Conservation (phyloP, 1,140 invertebrate species). For the Bombus balteatus region DNA sequence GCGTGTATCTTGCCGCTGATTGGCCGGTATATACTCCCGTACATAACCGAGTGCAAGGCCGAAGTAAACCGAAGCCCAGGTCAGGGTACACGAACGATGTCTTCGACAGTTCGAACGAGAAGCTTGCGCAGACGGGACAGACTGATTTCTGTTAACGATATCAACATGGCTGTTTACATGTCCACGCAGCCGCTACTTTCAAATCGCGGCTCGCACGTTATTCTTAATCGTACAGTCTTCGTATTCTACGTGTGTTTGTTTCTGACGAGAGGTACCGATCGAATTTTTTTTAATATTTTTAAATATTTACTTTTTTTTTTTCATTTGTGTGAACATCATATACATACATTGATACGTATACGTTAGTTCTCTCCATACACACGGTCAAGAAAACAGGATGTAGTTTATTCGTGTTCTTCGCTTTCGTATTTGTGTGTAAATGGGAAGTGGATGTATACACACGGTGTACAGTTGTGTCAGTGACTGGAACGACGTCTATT, state of each 20-base stretch:
- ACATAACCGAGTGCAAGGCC: slow-evolving; percentile 38
- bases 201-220: slow-evolving; percentile 23
- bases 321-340: neutral
- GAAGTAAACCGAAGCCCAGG: slow-evolving; percentile 46
- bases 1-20: slow-evolving; percentile 21
- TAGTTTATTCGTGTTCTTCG: slow-evolving; percentile 35
- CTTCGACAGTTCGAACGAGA: slow-evolving; percentile 61
- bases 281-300: neutral
- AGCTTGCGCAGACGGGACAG: slow-evolving; percentile 58
- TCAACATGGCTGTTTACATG: slow-evolving; percentile 62
- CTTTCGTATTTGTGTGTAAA: slow-evolving; percentile 29
- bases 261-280: slow-evolving; percentile 61
- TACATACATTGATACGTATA: neutral
- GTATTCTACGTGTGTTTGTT: slow-evolving; percentile 39
- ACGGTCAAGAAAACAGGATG: slow-evolving; percentile 59
- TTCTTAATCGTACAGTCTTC: slow-evolving; percentile 34
- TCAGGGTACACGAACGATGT: slow-evolving; percentile 47
- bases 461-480: slow-evolving; percentile 21
- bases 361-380: neutral
- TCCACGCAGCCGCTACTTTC: slow-evolving; percentile 46
- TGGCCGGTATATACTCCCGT: slow-evolving; percentile 45
- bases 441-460: neutral
- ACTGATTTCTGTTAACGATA: neutral
- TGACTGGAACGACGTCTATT: slow-evolving; percentile 50
- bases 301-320: neutral